phyloP scores from a whole-genome alignment of 2,113 vertebrate species.

The Propithecus coquereli region DNA sequence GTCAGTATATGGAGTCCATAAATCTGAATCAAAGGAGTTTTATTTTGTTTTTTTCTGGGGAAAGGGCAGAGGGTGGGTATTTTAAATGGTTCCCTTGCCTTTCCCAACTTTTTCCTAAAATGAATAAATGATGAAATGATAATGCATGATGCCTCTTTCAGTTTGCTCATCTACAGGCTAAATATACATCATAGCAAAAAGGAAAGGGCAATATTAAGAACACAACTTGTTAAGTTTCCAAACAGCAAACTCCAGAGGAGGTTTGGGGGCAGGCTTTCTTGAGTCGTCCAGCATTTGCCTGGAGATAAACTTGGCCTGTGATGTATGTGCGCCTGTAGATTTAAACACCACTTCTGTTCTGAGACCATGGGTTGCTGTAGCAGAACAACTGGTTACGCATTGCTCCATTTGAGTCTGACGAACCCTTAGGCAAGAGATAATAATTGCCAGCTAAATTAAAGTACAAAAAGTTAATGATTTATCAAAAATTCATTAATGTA shows the following conservation, averaged over 20 bases:
- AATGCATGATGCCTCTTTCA: conserved; percentile 89
- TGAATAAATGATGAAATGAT: conserved; percentile 6
- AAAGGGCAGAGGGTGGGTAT: conserved; percentile 80
- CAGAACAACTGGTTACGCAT: conserved; percentile 67
- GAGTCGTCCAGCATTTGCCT: neutral
- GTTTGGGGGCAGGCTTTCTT: neutral
- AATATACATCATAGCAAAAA: conserved; percentile 81
- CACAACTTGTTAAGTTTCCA: neutral
- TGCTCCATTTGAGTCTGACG: conserved; percentile 67
- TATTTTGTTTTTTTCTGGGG: conserved; percentile 55
- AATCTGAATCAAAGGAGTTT: conserved; percentile 72
- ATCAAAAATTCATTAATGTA: conserved; percentile 26
- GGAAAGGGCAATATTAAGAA: neutral
- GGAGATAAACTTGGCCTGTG: conserved; percentile 69
- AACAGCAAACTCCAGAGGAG: neutral
- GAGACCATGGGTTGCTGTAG: conserved; percentile 81
- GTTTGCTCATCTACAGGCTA: conserved; percentile 83
- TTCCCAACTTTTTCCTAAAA: conserved; percentile 57
- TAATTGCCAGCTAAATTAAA: conserved; percentile 60
- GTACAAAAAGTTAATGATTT: conserved; percentile 16
- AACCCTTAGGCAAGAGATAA: conserved; percentile 70
- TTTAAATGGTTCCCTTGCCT: conserved; percentile 70
- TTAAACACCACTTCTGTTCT: conserved; percentile 86
- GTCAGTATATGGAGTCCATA: conserved; percentile 91
- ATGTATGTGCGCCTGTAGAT: conserved; percentile 82